Conservation (phyloP, 2,797 vertebrate genomes). For the Chelonia mydas region DNA sequence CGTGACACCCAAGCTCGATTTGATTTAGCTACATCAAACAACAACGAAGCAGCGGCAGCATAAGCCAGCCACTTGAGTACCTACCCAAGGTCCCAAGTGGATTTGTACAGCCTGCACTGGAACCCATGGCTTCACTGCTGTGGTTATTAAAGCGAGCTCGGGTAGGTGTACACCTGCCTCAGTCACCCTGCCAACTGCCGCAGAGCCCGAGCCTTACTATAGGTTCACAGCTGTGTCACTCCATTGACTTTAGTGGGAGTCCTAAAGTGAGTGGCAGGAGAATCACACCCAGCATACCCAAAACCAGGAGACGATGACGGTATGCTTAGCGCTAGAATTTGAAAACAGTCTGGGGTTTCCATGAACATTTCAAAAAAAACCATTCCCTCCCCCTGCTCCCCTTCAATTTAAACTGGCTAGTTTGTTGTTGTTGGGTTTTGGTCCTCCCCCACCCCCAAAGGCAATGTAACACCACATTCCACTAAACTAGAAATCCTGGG, state of each 20-base stretch:
- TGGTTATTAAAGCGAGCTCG: neutral
- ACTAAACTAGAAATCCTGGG: neutral
- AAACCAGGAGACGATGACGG: neutral
- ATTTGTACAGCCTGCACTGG: neutral
- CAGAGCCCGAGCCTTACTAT: neutral
- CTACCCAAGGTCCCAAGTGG: too few species aligned
- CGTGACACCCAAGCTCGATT: too few species aligned
- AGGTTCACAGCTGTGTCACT: neutral
- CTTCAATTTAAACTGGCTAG: slow-evolving; percentile 3
- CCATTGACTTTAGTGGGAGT: accelerated
- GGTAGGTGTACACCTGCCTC: too few species aligned
- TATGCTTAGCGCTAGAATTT: neutral
- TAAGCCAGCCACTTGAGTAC: too few species aligned
- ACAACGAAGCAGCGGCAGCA: too few species aligned
- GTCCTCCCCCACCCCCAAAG: neutral
- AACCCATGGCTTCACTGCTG: neutral
- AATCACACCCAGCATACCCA: neutral
- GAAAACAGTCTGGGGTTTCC: neutral
- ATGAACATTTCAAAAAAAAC: neutral
- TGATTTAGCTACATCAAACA: too few species aligned
- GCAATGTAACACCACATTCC: slow-evolving; percentile 31
- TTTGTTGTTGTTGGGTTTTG: slow-evolving; percentile 43
- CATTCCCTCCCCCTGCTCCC: neutral
- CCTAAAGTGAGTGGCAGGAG: neutral
- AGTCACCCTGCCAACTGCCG: too few species aligned